These are phyloP conservation scores for Anaspis maculata DNA, from an alignment of 2,888 invertebrate species.

Conservation along the genomic window DNA sequence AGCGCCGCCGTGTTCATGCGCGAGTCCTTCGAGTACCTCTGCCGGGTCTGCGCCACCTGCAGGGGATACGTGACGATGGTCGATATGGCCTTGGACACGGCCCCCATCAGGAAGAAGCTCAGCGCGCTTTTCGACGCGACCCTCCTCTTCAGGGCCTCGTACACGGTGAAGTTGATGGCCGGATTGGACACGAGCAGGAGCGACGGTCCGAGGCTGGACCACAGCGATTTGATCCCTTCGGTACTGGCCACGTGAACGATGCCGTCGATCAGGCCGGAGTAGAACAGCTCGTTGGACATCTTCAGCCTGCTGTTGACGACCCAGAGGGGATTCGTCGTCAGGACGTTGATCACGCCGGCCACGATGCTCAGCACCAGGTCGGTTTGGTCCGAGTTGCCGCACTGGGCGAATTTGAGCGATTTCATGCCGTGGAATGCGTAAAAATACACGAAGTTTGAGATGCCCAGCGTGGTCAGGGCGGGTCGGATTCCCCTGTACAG, in stretches of 20 bases:
- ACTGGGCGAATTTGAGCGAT: conserved; percentile 28
- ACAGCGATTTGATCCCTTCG: conserved; percentile 69
- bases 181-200: conserved; percentile 83
- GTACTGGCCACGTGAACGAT: conserved; percentile 58
- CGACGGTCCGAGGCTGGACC: conserved; percentile 80
- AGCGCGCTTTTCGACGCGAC: conserved; percentile 49
- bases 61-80: conserved; percentile 86
- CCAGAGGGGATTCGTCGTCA: conserved; percentile 84
- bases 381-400: conserved; percentile 52
- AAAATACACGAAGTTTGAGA: conserved; percentile 92
- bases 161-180: conserved; percentile 87
- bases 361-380: conserved; percentile 70
- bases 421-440: conserved; percentile 85
- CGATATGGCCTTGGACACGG: conserved; percentile 75
- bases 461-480: conserved; percentile 74
- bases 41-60: conserved; percentile 75
- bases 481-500: conserved; percentile 75
- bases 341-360: conserved; percentile 77
- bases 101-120: conserved; percentile 68
- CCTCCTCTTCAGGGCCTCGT: conserved; percentile 75
- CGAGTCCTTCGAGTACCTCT: conserved; percentile 45
- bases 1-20: conserved; percentile 52
- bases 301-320: conserved; percentile 86
- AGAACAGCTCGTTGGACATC: conserved; percentile 41
- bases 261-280: conserved; percentile 53